A percentile compares a stretch with the other conserved stretches of the same genome.
Conservation (phyloP, 1,140 invertebrate genomes). For the Neodiprion fabricii region DNA sequence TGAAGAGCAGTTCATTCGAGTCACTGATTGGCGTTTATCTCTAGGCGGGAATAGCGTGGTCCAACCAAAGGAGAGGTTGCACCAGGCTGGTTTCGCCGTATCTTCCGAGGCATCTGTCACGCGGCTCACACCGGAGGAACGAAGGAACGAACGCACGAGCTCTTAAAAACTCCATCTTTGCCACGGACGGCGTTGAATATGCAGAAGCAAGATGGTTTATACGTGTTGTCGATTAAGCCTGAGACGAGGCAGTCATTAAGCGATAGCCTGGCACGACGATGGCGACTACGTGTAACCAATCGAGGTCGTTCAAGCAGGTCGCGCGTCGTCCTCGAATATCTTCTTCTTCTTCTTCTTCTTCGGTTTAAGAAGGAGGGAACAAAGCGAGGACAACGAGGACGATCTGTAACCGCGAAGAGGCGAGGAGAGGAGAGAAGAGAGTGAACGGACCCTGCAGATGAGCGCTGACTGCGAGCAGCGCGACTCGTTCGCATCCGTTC, state of each 20-base stretch:
- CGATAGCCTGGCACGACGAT: constrained; percentile 42
- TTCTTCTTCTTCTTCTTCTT: constrained; percentile 9
- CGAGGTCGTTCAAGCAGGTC: constrained; percentile 16
- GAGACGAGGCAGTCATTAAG: constrained; percentile 61
- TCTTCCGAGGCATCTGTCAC: constrained; percentile 12
- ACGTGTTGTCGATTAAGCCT: constrained; percentile 60
- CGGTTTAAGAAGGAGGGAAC: constrained; percentile 9
- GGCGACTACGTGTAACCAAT: neutral
- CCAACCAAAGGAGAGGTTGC: neutral
- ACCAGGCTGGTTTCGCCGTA: neutral
- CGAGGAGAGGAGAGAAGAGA: constrained; percentile 14
- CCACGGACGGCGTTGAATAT: constrained; percentile 51
- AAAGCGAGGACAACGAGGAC: constrained; percentile 13
- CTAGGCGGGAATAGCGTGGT: neutral
- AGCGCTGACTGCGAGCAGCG: neutral
- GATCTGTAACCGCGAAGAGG: constrained; percentile 25
- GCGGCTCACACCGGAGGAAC: constrained; percentile 28
- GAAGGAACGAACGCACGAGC: constrained; percentile 39
- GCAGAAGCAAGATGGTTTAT: constrained; percentile 58
- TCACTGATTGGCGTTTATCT: neutral
- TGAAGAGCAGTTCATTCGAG: neutral
- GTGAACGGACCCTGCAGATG: neutral
- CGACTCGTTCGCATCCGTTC: constrained; percentile 23
- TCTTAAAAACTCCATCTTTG: constrained; percentile 12
- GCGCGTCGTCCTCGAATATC: constrained; percentile 25